Evolutionary conservation across 2,888 invertebrate genomes (phyloP), one percentile per base, ranked within the genome.

Genomic region (Drosophila longiperda): DNA sequence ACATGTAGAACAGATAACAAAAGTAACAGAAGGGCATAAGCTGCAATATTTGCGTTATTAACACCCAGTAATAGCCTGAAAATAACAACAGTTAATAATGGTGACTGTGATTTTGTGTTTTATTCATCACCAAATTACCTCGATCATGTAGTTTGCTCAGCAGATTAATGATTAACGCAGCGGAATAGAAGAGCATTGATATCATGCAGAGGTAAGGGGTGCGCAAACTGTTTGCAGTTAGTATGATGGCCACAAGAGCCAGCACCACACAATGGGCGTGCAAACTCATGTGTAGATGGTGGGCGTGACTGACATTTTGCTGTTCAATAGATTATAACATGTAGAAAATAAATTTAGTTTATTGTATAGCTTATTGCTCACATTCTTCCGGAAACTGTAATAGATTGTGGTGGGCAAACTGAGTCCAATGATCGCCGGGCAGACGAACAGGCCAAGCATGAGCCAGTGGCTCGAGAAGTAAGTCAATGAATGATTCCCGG

Each of bases 381-480:
- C 92, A 59, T 90, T 87, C 71, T 87, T 90, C 6, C 85, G 85
- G 15, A 89, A 77, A 48, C 84, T 83, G 34, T 92, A 80, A 58
- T 91, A 92, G 11, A 92, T 62, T 74, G 78, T 70, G 82, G 91
- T 73, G 0, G 92, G 91, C 23, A 91, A 60, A 38, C 81, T 82
- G 23, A 92, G 82, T 3, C 91, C 91, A 54, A 92, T 81, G 17
- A 93, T 73, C 2, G 92, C 80, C 5, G 94, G 93, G 52, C 91
- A 90, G 0, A 91, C 61, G 50, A 82, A 91, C 1, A 91, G 72
- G 0, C 93, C 93, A 70, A 94, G 90, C 58, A 95, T 91, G 36
- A 95, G 90, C 92, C 94, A 94, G 42, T 93, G 94, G 78, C 93
- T 90, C 6, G 94, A 93, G 82, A 94, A 96, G 95, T 95, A 96